Percentiles rank a stretch among this genome's conserved stretches.
These are phyloP conservation scores for Heterocephalus glaber DNA, from an alignment of 2,113 vertebrate genomes.

Conservation along the genomic window DNA sequence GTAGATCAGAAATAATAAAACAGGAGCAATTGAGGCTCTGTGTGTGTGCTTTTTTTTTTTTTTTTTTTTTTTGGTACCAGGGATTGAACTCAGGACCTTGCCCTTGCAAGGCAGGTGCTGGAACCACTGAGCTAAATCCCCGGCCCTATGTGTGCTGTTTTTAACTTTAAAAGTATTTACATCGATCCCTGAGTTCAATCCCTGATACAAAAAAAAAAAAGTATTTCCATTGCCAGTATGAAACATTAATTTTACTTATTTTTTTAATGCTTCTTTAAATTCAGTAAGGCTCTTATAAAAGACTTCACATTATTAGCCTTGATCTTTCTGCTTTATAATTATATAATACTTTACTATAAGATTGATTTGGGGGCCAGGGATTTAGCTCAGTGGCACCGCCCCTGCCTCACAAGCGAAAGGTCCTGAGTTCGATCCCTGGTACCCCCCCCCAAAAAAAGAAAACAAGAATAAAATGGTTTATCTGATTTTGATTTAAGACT, in stretches of 20 bases:
- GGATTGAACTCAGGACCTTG: too few relatives aligned
- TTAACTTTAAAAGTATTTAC: constrained; percentile 46
- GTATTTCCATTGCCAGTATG: constrained; percentile 4
- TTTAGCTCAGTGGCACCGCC: too few relatives aligned
- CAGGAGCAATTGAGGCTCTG: background rate
- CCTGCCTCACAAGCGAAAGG: too few relatives aligned
- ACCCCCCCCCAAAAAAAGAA: too few relatives aligned
- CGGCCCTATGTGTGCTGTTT: background rate
- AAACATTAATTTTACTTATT: constrained; percentile 16
- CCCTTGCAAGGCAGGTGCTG: too few relatives aligned
- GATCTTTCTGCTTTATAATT: background rate
- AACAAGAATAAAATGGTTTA: background rate
- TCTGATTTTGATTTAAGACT: constrained; percentile 38
- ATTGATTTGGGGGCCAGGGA: background rate
- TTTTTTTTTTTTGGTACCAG: too few relatives aligned
- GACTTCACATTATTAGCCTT: background rate
- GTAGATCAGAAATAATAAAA: background rate
- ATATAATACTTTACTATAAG: background rate
- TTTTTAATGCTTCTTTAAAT: background rate
- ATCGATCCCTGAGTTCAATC: too few relatives aligned
- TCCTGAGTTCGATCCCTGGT: too few relatives aligned
- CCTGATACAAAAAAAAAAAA: too few relatives aligned
- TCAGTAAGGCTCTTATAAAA: background rate
- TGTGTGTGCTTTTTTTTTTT: background rate
- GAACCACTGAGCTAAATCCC: too few relatives aligned